phyloP scores from a whole-genome alignment of 2,797 vertebrate genomes.

The Rhynchotus rufescens region DNA sequence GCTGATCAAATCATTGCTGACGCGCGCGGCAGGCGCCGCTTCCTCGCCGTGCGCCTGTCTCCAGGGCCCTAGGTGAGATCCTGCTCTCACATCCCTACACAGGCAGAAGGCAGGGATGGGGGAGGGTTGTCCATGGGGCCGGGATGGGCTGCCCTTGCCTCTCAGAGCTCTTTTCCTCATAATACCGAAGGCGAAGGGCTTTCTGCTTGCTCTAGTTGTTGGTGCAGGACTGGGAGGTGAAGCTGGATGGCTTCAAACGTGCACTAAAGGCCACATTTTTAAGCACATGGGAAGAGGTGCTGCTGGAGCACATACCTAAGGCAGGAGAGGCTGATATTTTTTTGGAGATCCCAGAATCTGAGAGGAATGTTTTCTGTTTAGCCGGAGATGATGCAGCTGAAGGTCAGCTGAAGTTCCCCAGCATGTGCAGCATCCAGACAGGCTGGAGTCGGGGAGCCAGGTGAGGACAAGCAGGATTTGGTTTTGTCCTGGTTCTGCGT shows the following conservation, averaged over 20 bases:
- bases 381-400: background rate
- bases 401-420: background rate
- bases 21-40: slow-evolving; percentile 10
- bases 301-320: background rate
- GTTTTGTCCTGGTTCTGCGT: background rate
- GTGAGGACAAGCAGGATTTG: background rate
- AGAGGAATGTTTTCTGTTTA: background rate
- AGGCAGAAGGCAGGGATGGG: background rate
- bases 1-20: slow-evolving; percentile 73
- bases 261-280: background rate
- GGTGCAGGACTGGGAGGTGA: background rate
- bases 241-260: background rate
- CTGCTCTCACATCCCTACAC: background rate
- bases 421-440: background rate
- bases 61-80: slow-evolving; percentile 3
- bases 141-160: background rate
- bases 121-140: background rate
- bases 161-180: background rate
- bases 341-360: background rate
- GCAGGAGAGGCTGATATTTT: background rate
- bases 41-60: background rate
- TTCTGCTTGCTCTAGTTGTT: background rate
- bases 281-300: background rate
- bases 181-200: background rate
- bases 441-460: background rate